phyloP scores from a whole-genome alignment of 1,140 invertebrate genomes.

The Dreissena rostriformis region DNA sequence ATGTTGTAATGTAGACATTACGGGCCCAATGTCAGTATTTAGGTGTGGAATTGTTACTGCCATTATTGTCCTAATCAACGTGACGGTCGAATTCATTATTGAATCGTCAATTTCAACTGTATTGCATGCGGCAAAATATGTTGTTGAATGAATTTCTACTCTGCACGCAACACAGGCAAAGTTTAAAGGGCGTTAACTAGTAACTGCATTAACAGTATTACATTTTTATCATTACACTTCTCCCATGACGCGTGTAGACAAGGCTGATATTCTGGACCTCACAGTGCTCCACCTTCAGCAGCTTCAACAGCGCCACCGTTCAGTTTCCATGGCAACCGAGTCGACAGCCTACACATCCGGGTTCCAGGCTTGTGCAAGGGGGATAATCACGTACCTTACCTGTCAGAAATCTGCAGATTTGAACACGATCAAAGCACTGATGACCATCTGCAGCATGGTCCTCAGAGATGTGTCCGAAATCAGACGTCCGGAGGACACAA shows the following conservation, averaged over 20 bases:
- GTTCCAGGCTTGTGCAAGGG: constrained; percentile 31
- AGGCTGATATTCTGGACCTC: constrained; percentile 40
- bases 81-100: too few relatives aligned
- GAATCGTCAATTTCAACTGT: too few relatives aligned
- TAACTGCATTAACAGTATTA: background rate
- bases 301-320: constrained; percentile 30
- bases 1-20: too few relatives aligned
- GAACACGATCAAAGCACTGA: background rate
- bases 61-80: background rate
- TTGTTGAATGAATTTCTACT: too few relatives aligned
- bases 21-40: background rate
- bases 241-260: constrained; percentile 48
- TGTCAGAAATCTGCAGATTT: background rate
- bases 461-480: background rate
- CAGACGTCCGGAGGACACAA: background rate
- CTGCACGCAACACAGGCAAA: too few relatives aligned
- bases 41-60: background rate
- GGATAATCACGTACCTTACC: background rate
- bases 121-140: background rate
- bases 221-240: constrained; percentile 2
- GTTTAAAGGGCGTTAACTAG: background rate
- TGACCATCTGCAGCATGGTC: constrained; percentile 15
- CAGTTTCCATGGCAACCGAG: background rate
- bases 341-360: constrained; percentile 2
- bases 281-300: constrained; percentile 28